A percentile compares a stretch with the other conserved stretches of the same genome.
phyloP scores from a whole-genome alignment of 2,797 vertebrate genomes.

The Esox masquinongy region DNA sequence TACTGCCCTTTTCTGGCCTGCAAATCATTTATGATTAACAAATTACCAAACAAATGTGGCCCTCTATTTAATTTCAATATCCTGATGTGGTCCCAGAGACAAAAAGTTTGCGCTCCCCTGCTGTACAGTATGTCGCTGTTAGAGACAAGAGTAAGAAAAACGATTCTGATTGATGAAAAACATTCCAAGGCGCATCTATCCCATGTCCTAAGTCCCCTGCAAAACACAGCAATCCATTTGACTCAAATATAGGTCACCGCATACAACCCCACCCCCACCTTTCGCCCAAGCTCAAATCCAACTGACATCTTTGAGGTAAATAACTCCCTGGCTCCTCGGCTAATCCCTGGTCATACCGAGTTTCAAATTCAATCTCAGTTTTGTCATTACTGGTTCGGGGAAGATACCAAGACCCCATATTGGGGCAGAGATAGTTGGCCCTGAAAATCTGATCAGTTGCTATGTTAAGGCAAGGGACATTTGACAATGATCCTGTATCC shows the following conservation, averaged over 20 bases:
- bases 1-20: no score
- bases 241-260: slow-evolving; percentile 74
- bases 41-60: no score
- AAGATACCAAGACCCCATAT: slow-evolving; percentile 74
- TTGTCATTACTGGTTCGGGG: slow-evolving; percentile 75
- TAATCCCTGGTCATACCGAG: slow-evolving; percentile 75
- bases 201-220: slow-evolving; percentile 52
- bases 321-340: slow-evolving; percentile 62
- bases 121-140: background rate
- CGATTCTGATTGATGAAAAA: slow-evolving; percentile 49
- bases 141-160: background rate
- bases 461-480: slow-evolving; percentile 54
- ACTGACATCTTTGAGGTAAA: slow-evolving; percentile 68
- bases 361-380: slow-evolving; percentile 79
- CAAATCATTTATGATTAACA: no score
- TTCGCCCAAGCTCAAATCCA: slow-evolving; percentile 62
- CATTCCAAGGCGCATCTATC: slow-evolving; percentile 48
- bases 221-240: slow-evolving; percentile 55
- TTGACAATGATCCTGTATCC: slow-evolving; percentile 58
- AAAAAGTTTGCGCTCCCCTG: background rate
- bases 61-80: no score
- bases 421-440: slow-evolving; percentile 70
- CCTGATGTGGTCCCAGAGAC: no score
- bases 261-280: slow-evolving; percentile 43
- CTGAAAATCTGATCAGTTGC: slow-evolving; percentile 69